Base-by-base conservation (phyloP, 2,888 invertebrate species). In the Belgica antarctica region DNA sequence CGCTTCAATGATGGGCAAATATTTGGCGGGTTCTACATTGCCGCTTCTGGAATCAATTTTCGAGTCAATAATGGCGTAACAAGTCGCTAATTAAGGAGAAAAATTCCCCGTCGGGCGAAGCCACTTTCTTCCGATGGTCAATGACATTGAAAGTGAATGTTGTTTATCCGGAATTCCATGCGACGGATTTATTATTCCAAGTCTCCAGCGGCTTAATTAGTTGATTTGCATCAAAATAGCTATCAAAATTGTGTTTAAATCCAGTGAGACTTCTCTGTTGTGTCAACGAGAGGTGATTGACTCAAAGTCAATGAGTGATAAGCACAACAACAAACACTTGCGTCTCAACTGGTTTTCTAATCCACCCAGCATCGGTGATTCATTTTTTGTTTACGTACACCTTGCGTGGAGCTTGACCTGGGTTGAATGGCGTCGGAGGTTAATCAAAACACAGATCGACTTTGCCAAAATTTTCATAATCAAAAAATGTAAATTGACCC, bases 11-110 rank as follows among this genome's bases (percentile, higher is more conserved):
- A 34, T 34, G 34, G 12, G 7, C 7, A 34, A 12, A 34, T n/a
- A n/a, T n/a, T n/a, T n/a, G n/a, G n/a, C n/a, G n/a, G n/a, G n/a
- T n/a, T n/a, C n/a, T n/a, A n/a, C n/a, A n/a, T n/a, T n/a, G n/a
- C n/a, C n/a, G n/a, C n/a, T 12, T 34, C 34, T 34, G 7, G 7
- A 34, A 12, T 34, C 34, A 8, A 34, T 34, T 34, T 41, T 41
- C 15, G 41, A 41, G 41, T n/a, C 41, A 41, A 41, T 41, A n/a
- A n/a, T n/a, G n/a, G n/a, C n/a, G n/a, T 41, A 41, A 41, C 31
- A 31, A 31, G 41, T 41, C 41, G 10, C 15, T 5, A 41, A 41
- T 41, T 5, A 41, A 41, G n/a, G 41, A 41, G 41, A 41, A n/a
- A n/a, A 41, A 41, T n/a, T 41, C 15, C 31, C 5, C 31, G 41